phyloP scores from a whole-genome alignment of 2,113 vertebrate species.

The Megaleporinus macrocephalus region DNA sequence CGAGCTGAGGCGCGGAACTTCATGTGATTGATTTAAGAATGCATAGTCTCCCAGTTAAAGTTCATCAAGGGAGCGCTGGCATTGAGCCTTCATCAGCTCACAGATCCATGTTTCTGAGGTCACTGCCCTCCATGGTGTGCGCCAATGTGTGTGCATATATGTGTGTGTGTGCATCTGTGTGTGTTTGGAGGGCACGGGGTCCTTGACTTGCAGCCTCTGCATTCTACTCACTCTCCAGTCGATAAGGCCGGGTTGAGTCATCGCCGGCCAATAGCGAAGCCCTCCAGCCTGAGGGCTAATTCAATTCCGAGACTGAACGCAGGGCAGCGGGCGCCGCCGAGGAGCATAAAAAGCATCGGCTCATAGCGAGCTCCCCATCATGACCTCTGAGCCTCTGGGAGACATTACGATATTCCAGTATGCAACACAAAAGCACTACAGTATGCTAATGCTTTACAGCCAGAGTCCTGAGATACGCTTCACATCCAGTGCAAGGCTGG shows the following conservation, averaged over 20 bases:
- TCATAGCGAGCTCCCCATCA: neutral
- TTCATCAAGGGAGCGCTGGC: neutral
- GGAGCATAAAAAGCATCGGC: neutral
- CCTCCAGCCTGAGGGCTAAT: constrained; percentile 16
- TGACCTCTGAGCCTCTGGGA: neutral
- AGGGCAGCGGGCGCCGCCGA: neutral
- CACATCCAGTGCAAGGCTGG: no score
- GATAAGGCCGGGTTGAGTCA: constrained; percentile 38
- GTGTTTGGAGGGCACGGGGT: constrained; percentile 44
- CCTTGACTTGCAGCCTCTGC: constrained; percentile 42
- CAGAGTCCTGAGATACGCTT: no score
- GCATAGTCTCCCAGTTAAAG: neutral
- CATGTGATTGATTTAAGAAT: constrained; percentile 17
- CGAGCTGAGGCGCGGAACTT: neutral
- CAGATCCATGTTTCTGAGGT: constrained; percentile 29
- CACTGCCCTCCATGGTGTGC: neutral
- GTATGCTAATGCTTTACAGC: no score
- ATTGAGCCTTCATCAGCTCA: constrained; percentile 1
- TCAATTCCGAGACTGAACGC: constrained; percentile 20
- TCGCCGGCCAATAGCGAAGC: neutral
- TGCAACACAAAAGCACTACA: neutral
- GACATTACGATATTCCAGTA: neutral
- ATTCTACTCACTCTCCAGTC: constrained; percentile 45
- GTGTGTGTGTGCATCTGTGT: constrained; percentile 16
- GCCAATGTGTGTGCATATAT: neutral